A percentile compares a stretch with the other conserved stretches of the same genome.
Evolutionary conservation across 2,888 invertebrate genomes (phyloP).

Genomic region (Microplitis manilae): DNA sequence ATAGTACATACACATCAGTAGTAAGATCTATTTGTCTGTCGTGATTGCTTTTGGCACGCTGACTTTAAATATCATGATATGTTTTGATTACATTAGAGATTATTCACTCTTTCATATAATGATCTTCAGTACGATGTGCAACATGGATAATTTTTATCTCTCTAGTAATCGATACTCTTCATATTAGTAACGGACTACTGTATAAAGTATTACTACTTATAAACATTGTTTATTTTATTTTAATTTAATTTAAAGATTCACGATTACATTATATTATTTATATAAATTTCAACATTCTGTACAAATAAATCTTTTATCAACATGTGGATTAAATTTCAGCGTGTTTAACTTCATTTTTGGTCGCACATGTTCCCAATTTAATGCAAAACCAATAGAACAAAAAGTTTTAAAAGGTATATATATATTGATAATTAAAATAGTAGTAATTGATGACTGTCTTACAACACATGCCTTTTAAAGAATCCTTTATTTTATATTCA

Average conservation of each 20-base stretch:
- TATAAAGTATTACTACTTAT: constrained; percentile 2
- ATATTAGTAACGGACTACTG: constrained; percentile 5
- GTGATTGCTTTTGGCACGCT: neutral
- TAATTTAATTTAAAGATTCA: constrained; percentile 2
- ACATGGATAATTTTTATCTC: constrained; percentile 10
- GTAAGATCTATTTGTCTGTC: neutral
- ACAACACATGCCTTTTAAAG: neutral
- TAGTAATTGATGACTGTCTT: neutral
- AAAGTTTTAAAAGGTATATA: neutral
- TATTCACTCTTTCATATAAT: neutral
- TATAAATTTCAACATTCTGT: neutral
- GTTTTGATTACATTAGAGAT: neutral
- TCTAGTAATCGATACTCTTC: constrained; percentile 9
- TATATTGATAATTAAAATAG: neutral
- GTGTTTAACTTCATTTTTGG: constrained; percentile 1
- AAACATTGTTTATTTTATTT: neutral
- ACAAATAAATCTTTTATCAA: constrained; percentile 5
- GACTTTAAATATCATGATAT: constrained; percentile 1
- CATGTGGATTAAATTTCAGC: constrained; percentile 1
- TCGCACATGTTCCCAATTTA: neutral
- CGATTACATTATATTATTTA: neutral
- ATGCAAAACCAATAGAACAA: neutral
- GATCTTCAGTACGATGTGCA: neutral
- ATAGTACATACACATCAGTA: neutral
- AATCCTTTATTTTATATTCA: constrained; percentile 7